Percentiles rank a stretch among this genome's conserved stretches.
Evolutionary conservation across 2,888 invertebrate genomes (phyloP).

Genomic region (Carcina quercana): DNA sequence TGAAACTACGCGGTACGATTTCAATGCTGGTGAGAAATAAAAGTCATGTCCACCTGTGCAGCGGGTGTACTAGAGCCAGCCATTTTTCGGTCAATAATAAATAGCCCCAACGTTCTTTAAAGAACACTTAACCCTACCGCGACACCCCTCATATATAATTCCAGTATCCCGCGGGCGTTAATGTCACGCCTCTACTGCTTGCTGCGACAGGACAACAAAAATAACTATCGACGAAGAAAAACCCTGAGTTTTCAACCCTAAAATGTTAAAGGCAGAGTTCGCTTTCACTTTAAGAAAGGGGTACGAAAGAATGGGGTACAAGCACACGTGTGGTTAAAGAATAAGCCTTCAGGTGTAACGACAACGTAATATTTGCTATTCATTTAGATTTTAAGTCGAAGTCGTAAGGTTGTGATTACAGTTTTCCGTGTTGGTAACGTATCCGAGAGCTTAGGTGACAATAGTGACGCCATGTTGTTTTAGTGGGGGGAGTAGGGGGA

Average conservation of each 20-base stretch:
- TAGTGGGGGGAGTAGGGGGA: constrained; percentile 49
- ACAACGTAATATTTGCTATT: constrained; percentile 18
- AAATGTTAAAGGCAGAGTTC: constrained; percentile 3
- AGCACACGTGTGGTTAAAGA: constrained; percentile 56
- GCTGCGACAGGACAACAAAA: constrained; percentile 52
- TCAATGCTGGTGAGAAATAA: no score
- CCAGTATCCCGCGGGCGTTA: constrained; percentile 60
- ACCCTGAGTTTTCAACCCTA: constrained; percentile 24
- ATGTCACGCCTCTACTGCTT: constrained; percentile 66
- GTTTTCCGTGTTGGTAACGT: constrained; percentile 18
- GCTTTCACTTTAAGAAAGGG: constrained; percentile 16
- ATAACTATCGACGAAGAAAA: constrained; percentile 28
- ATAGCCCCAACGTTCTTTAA: constrained; percentile 42
- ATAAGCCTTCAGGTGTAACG: constrained; percentile 54
- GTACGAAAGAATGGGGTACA: constrained; percentile 42
- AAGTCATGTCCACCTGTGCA: no score
- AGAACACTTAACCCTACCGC: constrained; percentile 59
- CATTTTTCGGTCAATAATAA: constrained; percentile 56
- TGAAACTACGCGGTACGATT: no score
- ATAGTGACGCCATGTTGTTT: constrained; percentile 70
- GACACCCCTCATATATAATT: constrained; percentile 65
- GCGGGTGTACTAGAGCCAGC: no score
- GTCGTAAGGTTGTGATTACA: constrained; percentile 20
- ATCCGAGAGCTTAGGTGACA: constrained; percentile 59
- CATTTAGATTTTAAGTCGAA: constrained; percentile 22